Evolutionary conservation across 2,797 vertebrate genomes (phyloP).

Genomic region (Smutsia temminckii): DNA sequence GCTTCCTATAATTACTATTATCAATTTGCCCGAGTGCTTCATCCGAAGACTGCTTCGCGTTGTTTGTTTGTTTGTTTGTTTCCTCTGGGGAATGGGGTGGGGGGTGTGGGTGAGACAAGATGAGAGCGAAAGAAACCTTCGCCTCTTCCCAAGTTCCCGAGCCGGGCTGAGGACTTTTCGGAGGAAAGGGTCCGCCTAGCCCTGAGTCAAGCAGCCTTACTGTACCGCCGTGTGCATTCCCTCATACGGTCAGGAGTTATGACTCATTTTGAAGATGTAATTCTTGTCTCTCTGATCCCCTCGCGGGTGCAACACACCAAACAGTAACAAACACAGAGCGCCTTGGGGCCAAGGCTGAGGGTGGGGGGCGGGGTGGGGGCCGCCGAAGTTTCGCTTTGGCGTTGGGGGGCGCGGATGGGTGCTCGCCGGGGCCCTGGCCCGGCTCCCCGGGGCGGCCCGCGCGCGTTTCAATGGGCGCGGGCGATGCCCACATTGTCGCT

Average conservation of each 20-base stretch:
- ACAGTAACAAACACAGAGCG: slow-evolving; percentile 84
- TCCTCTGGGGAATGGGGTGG: slow-evolving; percentile 65
- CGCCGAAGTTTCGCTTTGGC: slow-evolving; percentile 78
- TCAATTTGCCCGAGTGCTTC: slow-evolving; percentile 80
- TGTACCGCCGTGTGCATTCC: slow-evolving; percentile 85
- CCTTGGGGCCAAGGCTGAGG: slow-evolving; percentile 70
- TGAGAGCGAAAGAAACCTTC: slow-evolving; percentile 65
- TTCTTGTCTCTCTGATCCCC: slow-evolving; percentile 86
- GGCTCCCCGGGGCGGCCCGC: slow-evolving; percentile 87
- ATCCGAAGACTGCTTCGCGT: slow-evolving; percentile 64
- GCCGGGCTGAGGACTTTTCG: slow-evolving; percentile 84
- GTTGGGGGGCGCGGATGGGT: slow-evolving; percentile 82
- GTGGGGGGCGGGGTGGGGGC: slow-evolving; percentile 70
- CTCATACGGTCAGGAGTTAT: slow-evolving; percentile 88
- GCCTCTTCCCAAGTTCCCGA: slow-evolving; percentile 77
- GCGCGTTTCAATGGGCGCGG: slow-evolving; percentile 87
- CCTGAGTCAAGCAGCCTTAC: slow-evolving; percentile 82
- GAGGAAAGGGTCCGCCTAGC: slow-evolving; percentile 84
- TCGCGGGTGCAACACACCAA: slow-evolving; percentile 87
- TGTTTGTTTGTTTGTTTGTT: slow-evolving; percentile 67
- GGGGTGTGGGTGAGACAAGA: slow-evolving; percentile 53
- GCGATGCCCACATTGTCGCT: slow-evolving; percentile 89
- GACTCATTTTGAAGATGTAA: slow-evolving; percentile 90
- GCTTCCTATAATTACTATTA: slow-evolving; percentile 81
- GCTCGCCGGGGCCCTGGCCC: slow-evolving; percentile 79